phyloP scores from a whole-genome alignment of 2,113 vertebrate species.

The Albula glossodonta region DNA sequence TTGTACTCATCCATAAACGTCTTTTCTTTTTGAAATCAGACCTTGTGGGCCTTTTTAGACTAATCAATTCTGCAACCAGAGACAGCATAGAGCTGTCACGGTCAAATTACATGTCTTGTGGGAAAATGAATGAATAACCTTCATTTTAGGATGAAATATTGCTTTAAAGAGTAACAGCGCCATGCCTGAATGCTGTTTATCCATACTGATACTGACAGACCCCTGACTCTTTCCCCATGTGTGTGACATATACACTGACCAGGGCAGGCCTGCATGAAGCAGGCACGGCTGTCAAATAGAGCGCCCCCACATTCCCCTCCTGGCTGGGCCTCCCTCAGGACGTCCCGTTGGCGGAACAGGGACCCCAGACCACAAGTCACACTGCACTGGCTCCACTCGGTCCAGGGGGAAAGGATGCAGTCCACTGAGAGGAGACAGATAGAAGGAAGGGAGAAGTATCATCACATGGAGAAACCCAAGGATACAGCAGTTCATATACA shows the following conservation, averaged over 20 bases:
- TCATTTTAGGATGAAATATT: too few relatives aligned
- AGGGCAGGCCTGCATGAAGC: constrained; percentile 82
- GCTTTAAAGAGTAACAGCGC: too few relatives aligned
- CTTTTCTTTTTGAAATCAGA: too few relatives aligned
- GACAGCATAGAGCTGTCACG: too few relatives aligned
- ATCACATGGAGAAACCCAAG: too few relatives aligned
- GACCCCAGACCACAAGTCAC: constrained; percentile 83
- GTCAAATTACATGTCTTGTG: too few relatives aligned
- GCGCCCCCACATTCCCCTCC: constrained; percentile 66
- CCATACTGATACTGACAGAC: not conserved
- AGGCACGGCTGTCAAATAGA: constrained; percentile 77
- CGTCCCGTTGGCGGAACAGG: constrained; percentile 72
- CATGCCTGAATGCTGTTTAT: too few relatives aligned
- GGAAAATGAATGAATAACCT: too few relatives aligned
- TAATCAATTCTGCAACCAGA: too few relatives aligned
- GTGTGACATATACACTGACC: constrained; percentile 57
- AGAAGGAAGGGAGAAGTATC: not conserved
- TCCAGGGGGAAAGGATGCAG: constrained; percentile 79
- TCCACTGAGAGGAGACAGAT: constrained; percentile 63
- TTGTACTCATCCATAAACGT: too few relatives aligned
- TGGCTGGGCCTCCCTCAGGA: constrained; percentile 65
- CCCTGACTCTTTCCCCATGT: not conserved
- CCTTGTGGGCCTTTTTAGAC: too few relatives aligned
- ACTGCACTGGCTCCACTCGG: constrained; percentile 82
- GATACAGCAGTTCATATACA: not conserved